These are phyloP conservation scores for Rattus norvegicus DNA, from an alignment of 2,113 vertebrate species.

Conservation along the genomic window GRCr8 NC_086037.1:56915001-56915500, in stretches of 20 bases:
- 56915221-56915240: neutral
- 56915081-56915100: neutral
- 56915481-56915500: neutral
- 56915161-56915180: neutral
- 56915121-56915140: neutral
- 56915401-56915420: neutral
- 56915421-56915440: neutral
- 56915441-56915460: neutral
- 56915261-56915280: slow-evolving; percentile 20
- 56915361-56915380: neutral
- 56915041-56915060: neutral
- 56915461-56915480: neutral
- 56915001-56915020: neutral
- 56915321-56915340: neutral
- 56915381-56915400: neutral
- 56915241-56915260: neutral
- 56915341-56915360: neutral
- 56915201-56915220: slow-evolving; percentile 4
- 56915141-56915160: neutral
- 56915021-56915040: neutral
- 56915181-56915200: neutral
- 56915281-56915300: neutral
- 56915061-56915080: neutral
- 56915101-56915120: neutral
- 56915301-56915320: neutral